Evolutionary conservation across 1,140 invertebrate genomes (phyloP), one percentile per base, ranked within the genome.

Genomic region (Macrosteles quadrilineatus): DNA sequence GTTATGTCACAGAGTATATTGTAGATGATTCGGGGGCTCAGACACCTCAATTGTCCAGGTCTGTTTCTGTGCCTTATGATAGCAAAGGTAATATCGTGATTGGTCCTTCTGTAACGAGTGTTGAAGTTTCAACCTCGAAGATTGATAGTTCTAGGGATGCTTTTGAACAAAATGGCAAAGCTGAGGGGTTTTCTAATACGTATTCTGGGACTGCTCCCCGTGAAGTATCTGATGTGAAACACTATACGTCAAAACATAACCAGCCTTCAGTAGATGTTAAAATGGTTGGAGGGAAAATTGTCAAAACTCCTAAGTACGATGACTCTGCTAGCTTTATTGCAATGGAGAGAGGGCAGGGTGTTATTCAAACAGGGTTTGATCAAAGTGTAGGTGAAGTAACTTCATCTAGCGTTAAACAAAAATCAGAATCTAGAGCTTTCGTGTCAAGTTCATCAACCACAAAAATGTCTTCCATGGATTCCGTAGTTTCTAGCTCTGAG

Each of bases 231-330:
- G 55, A 27, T 29, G 2, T n/a, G 2, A 59, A 59, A 59, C 32
- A 36, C 32, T n/a, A n/a, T n/a, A n/a, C n/a, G n/a, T n/a, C n/a
- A n/a, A n/a, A n/a, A n/a, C n/a, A n/a, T n/a, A n/a, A n/a, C n/a
- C n/a, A n/a, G n/a, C 55, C 21, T 4, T 29, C 21, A 25, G 11
- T 29, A 21, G 36, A n/a, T 27, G 68, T 69, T 43, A 69, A 45
- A 47, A 69, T 62, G 68, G 57, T 63, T 45, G 68, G 68, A 1
- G 36, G 55, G 19, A 69, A 69, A 47, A 29, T 69, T 1, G 31
- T 63, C 27, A 63, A 64, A 47, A 19, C 25, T n/a, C 25, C 57
- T n/a, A 25, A 32, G 47, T 40, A 40, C 23, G 31, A 40, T 9
- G 63, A 43, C 2, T 66, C 63, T 1, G 32, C 40, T 45, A 17